These are phyloP conservation scores for Hemicrepidius hirtus DNA, from an alignment of 2,888 invertebrate genomes.

Conservation along the genomic window DNA sequence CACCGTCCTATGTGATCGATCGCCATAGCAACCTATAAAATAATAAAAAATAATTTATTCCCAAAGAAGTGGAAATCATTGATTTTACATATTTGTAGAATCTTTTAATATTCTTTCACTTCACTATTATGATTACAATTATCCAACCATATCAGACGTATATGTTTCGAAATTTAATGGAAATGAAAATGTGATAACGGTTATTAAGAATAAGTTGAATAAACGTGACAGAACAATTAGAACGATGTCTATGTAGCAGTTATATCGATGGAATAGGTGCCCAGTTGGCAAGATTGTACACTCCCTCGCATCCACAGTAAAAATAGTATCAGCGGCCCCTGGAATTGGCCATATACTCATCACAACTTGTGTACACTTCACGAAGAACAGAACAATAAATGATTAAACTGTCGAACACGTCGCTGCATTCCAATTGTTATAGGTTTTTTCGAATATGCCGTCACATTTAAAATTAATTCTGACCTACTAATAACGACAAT, in stretches of 20 bases:
- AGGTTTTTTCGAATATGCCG: neutral
- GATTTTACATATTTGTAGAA: neutral
- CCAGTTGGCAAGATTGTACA: slow-evolving; percentile 60
- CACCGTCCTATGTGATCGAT: slow-evolving; percentile 7
- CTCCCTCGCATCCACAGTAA: slow-evolving; percentile 62
- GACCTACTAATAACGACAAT: too few species aligned
- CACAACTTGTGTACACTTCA: slow-evolving; percentile 40
- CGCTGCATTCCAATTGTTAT: slow-evolving; percentile 23
- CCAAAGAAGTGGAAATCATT: neutral
- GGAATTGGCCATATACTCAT: slow-evolving; percentile 61
- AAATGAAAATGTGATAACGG: neutral
- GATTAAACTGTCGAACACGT: slow-evolving; percentile 22
- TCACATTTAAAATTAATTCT: neutral
- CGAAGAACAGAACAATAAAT: slow-evolving; percentile 42
- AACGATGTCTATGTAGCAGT: slow-evolving; percentile 27
- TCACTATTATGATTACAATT: neutral
- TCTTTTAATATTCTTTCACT: neutral
- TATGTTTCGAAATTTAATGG: neutral
- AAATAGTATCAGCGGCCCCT: slow-evolving; percentile 62
- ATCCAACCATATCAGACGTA: neutral
- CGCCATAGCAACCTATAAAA: slow-evolving; percentile 10
- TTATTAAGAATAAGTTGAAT: neutral
- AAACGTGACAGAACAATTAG: slow-evolving; percentile 35
- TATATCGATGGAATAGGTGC: slow-evolving; percentile 45
- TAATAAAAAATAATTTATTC: slow-evolving; percentile 9